Conservation (phyloP, 2,797 vertebrate genomes). For the Aeoliscus strigatus region DNA sequence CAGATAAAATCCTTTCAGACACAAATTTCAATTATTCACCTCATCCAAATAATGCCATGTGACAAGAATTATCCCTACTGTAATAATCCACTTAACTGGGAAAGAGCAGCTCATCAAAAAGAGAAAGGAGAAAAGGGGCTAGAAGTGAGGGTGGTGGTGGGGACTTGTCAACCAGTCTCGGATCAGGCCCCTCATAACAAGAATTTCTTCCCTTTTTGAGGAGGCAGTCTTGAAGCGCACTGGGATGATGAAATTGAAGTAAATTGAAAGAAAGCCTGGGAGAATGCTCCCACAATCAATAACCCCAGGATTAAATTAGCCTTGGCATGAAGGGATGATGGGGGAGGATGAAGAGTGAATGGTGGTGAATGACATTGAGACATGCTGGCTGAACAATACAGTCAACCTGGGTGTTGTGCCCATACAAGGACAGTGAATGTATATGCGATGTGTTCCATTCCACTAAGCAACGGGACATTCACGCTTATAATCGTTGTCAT, state of each 20-base stretch:
- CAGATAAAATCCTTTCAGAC: slow-evolving; percentile 86
- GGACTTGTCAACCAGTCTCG: slow-evolving; percentile 68
- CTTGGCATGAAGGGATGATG: slow-evolving; percentile 71
- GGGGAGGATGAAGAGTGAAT: slow-evolving; percentile 69
- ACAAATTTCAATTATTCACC: slow-evolving; percentile 89
- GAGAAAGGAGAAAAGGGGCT: slow-evolving; percentile 70
- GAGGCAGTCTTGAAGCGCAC: slow-evolving; percentile 64
- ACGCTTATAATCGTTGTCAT: slow-evolving; percentile 27
- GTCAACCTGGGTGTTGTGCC: slow-evolving; percentile 47
- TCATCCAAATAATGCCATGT: slow-evolving; percentile 87
- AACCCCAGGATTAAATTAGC: slow-evolving; percentile 75
- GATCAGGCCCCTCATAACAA: slow-evolving; percentile 71
- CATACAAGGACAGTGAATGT: slow-evolving; percentile 52
- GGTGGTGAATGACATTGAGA: slow-evolving; percentile 72
- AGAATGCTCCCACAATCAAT: slow-evolving; percentile 75
- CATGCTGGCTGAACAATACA: slow-evolving; percentile 68
- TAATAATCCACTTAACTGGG: slow-evolving; percentile 87
- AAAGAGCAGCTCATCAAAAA: slow-evolving; percentile 83
- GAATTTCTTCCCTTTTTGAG: slow-evolving; percentile 71
- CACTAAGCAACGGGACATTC: slow-evolving; percentile 31
- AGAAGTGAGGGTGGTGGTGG: slow-evolving; percentile 56
- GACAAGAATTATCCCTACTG: slow-evolving; percentile 86
- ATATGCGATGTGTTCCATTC: slow-evolving; percentile 48
- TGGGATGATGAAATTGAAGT: slow-evolving; percentile 73
- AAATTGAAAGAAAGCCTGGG: slow-evolving; percentile 78